phyloP scores from a whole-genome alignment of 2,797 vertebrate genomes.

The Tolypeutes matacus region DNA sequence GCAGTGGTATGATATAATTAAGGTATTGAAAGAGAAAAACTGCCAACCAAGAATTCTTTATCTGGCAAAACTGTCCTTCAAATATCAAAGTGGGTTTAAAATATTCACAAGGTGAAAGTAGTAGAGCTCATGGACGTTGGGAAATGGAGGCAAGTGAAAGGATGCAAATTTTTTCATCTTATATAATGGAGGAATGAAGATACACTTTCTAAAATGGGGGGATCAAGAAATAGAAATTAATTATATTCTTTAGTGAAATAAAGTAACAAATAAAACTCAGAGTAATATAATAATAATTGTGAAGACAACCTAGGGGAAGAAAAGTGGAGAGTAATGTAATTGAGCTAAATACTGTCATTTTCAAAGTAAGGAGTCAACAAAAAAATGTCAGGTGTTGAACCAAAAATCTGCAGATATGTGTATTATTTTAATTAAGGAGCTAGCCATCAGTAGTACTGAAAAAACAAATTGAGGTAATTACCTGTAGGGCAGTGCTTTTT shows the following conservation, averaged over 20 bases:
- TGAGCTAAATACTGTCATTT: conserved; percentile 46
- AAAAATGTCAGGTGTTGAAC: neutral
- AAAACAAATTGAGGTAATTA: neutral
- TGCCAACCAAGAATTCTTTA: too few relatives aligned
- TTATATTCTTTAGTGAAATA: conserved; percentile 18
- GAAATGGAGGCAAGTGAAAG: neutral
- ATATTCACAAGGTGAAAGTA: conserved; percentile 21
- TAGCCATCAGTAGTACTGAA: neutral
- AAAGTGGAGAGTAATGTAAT: conserved; percentile 20
- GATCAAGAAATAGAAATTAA: conserved; percentile 27
- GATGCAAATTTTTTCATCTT: neutral
- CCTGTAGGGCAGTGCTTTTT: neutral
- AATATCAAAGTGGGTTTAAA: conserved; percentile 23
- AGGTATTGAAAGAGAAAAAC: too few relatives aligned
- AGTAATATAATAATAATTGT: conserved; percentile 36
- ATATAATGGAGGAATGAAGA: neutral
- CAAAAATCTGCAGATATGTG: neutral
- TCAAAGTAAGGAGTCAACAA: neutral
- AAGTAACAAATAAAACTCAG: conserved; percentile 46
- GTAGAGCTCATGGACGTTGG: neutral
- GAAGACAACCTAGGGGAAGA: neutral
- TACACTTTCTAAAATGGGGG: neutral
- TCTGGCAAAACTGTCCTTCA: neutral
- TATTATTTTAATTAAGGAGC: neutral
- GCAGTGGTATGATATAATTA: too few relatives aligned